A percentile compares a stretch with the other conserved stretches of the same genome.
Conservation (phyloP, 2,888 invertebrate species). For the Anorthoa munda region DNA sequence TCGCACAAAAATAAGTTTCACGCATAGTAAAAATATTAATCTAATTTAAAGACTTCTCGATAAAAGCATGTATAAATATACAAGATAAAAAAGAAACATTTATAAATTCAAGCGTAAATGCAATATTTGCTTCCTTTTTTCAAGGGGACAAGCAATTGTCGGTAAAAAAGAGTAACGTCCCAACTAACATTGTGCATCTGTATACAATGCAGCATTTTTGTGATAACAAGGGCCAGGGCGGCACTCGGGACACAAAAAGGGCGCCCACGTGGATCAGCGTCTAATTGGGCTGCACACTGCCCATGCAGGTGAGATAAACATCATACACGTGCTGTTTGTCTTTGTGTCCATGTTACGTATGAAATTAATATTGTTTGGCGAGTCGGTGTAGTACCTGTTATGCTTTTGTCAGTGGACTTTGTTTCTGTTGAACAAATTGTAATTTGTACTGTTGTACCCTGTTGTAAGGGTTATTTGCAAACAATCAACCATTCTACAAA, state of each 20-base stretch:
- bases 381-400: constrained; percentile 3
- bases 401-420: constrained; percentile 12
- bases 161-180: background rate
- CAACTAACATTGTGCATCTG: constrained; percentile 57
- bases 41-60: no score
- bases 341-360: constrained; percentile 48
- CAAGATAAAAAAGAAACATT: background rate
- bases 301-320: constrained; percentile 48
- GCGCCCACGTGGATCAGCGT: constrained; percentile 60
- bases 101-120: background rate
- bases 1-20: background rate
- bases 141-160: no score
- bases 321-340: constrained; percentile 47
- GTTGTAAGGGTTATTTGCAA: background rate
- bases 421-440: constrained; percentile 1
- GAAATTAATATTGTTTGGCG: constrained; percentile 54
- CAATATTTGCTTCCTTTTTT: background rate
- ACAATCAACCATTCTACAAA: background rate
- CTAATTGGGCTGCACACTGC: constrained; percentile 70
- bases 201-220: constrained; percentile 63
- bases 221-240: constrained; percentile 59
- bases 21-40: no score
- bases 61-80: no score
- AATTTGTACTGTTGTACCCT: no score
- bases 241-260: constrained; percentile 64